Percentiles rank a stretch among this genome's conserved stretches.
phyloP scores from a whole-genome alignment of 2,113 vertebrate species.

The Nettapus auritus region DNA sequence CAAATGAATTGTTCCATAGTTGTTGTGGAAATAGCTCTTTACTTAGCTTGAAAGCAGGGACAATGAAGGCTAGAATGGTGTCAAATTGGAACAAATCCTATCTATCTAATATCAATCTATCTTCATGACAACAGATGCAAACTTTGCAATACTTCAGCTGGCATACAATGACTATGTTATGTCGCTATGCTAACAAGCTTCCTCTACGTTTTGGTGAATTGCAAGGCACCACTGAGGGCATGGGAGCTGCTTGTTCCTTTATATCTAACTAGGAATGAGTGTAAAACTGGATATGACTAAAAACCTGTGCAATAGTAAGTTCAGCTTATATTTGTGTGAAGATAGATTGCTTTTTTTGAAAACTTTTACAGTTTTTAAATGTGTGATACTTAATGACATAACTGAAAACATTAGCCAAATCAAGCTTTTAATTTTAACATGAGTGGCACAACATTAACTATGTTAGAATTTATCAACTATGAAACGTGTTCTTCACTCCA shows the following conservation, averaged over 20 bases:
- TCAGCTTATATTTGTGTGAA: not conserved
- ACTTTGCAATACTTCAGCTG: not conserved
- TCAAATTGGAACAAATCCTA: conserved; percentile 13
- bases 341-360: not conserved
- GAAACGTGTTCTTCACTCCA: not conserved
- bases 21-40: conserved; percentile 42
- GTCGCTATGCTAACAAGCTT: not conserved
- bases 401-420: not conserved
- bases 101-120: not conserved
- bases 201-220: not conserved
- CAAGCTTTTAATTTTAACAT: not conserved
- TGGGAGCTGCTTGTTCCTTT: not conserved
- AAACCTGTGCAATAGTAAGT: not conserved
- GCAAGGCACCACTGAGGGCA: not conserved
- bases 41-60: conserved; percentile 10
- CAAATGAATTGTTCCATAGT: conserved; percentile 1
- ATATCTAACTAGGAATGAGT: not conserved
- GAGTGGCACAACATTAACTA: not conserved
- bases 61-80: not conserved
- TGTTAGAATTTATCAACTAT: not conserved
- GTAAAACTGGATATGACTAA: not conserved
- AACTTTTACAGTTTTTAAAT: conserved; percentile 25
- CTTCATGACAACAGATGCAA: conserved; percentile 41
- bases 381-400: not conserved
- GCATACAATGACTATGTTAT: not conserved